Base-by-base conservation (phyloP, 2,888 invertebrate genomes). In the Tetranychus piercei region DNA sequence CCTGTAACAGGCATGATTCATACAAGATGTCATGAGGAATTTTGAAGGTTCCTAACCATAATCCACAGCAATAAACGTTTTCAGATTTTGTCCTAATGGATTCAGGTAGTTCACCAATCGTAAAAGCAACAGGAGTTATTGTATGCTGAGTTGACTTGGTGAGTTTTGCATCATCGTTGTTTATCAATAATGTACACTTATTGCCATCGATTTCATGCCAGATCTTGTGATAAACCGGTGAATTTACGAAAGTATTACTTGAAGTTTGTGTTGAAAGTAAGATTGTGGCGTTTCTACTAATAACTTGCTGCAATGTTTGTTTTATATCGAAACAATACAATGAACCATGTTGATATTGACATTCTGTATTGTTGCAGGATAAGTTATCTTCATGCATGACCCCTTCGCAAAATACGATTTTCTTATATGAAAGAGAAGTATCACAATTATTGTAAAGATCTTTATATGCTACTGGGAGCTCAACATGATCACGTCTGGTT, bases 161-260 rank as follows among this genome's bases (percentile, higher is more conserved):
- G 9, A 67, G n/a, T 6, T n/a, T n/a, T 9, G 67, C 67, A 67
- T 67, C 67, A 67, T 67, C 67, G 23, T 67, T 67, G 23, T 67
- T 67, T 1, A 67, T 3, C 6, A 23, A n/a, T 9, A 67, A 1
- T 18, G 67, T 67, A 67, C 20, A 6, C 20, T 67, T 67, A 15
- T n/a, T 6, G 20, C 20, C 67, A 7, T 20, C 20, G 18, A 8
- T 45, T 20, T 66, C 66, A 20, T 18, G 22, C 66, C 66, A 66
- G 66, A 66, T 22, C 22, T 66, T 22, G 6, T 22, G 6, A 18
- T 66, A 66, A 6, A 66, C 18, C 6, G 6, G 8, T 8, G n/a
- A 20, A 18, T 18, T 22, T 66, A 66, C 18, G 18, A 66, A 66
- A 8, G n/a, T 22, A 18, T 66, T 66, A 18, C 22, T 20, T 6